Conservation (phyloP, 2,888 invertebrate species). For the Gymnocheta viridis region DNA sequence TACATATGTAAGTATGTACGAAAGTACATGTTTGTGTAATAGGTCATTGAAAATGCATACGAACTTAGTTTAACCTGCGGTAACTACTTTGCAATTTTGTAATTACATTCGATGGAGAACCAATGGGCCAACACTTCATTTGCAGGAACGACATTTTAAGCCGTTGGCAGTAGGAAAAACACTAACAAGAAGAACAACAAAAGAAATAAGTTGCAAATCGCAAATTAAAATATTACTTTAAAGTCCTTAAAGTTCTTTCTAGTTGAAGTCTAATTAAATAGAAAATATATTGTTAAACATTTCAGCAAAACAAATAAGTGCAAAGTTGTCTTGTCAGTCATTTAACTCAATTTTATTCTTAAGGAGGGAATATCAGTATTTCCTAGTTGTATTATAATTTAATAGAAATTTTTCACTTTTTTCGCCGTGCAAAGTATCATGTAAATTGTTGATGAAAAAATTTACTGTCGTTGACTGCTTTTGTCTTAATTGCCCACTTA, state of each 20-base stretch:
- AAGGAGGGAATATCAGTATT: background rate
- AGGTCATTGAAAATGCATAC: conserved; percentile 54
- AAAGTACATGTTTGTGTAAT: background rate
- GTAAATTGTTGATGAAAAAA: background rate
- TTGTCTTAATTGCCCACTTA: conserved; percentile 60
- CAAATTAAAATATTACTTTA: conserved; percentile 1
- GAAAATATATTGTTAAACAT: background rate
- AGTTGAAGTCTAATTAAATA: background rate
- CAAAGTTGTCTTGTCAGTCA: too few relatives aligned
- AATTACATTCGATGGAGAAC: conserved; percentile 56
- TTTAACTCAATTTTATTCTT: background rate
- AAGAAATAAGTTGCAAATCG: background rate
- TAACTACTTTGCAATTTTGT: conserved; percentile 58
- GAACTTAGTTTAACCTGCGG: conserved; percentile 45
- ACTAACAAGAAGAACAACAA: background rate
- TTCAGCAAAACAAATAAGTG: background rate
- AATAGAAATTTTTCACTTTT: background rate
- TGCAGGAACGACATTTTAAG: background rate
- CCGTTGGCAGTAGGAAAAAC: conserved; percentile 1
- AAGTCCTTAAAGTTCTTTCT: background rate
- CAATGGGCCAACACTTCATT: conserved; percentile 46
- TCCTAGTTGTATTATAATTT: background rate
- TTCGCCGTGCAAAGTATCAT: background rate
- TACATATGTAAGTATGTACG: background rate
- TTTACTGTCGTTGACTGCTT: background rate